Conservation (phyloP, 92 coral and sea anemone genomes). For the Chrysogorgia sp. region DNA sequence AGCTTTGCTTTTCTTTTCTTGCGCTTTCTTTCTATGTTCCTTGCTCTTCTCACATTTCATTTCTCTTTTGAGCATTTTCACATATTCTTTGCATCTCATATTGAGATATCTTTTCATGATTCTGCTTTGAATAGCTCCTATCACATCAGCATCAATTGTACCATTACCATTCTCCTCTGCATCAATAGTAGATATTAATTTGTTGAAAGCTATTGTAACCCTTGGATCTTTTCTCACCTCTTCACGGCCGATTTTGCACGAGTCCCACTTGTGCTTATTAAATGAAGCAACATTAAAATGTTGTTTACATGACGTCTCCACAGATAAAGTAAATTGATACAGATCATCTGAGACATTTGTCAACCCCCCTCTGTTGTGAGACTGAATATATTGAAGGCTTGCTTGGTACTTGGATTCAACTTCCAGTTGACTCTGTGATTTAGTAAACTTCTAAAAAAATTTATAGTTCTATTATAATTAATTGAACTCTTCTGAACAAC, state of each 20-base stretch:
- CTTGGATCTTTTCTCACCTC: conserved; percentile 30
- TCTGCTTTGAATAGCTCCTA: conserved; percentile 7
- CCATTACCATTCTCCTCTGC: not conserved
- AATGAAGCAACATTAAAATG: conserved; percentile 41
- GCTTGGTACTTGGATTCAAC: no score
- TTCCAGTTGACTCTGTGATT: no score
- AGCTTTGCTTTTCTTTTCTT: conserved; percentile 23
- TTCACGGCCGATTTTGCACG: conserved; percentile 40
- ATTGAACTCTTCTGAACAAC: no score
- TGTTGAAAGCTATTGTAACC: conserved; percentile 30
- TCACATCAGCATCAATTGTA: conserved; percentile 11
- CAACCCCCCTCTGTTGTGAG: conserved; percentile 53
- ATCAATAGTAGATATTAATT: conserved; percentile 12
- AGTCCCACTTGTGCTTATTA: conserved; percentile 44
- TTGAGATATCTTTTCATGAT: conserved; percentile 44
- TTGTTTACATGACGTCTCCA: conserved; percentile 30
- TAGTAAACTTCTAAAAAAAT: no score
- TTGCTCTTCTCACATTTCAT: conserved; percentile 40
- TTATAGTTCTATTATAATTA: no score
- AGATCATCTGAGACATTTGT: conserved; percentile 42
- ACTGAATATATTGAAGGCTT: conserved; percentile 43
- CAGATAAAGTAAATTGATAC: conserved; percentile 15
- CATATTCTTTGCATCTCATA: conserved; percentile 58
- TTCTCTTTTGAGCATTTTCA: conserved; percentile 44
- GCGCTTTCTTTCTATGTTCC: conserved; percentile 50